Conservation (phyloP, 2,113 vertebrate species). For the Melanocharis versteri region DNA sequence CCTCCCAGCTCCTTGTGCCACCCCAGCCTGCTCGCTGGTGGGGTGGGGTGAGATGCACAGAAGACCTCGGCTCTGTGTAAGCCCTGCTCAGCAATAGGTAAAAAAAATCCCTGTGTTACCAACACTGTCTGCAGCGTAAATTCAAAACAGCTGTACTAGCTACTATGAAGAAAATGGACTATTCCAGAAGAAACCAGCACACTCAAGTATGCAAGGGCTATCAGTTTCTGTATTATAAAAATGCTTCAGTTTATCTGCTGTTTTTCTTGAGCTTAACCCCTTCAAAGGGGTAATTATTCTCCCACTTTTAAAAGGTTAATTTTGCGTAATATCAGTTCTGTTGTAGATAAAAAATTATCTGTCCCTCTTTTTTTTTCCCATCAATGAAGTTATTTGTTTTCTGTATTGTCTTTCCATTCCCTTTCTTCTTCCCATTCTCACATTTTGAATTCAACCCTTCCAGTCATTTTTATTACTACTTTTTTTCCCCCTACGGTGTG, state of each 20-base stretch:
- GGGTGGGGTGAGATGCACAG: background rate
- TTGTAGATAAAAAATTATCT: background rate
- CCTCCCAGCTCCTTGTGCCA: background rate
- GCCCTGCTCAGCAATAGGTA: background rate
- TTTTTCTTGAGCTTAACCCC: background rate
- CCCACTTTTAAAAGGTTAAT: background rate
- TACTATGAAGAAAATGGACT: background rate
- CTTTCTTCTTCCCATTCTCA: background rate
- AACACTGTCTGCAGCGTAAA: background rate
- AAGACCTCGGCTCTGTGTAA: background rate
- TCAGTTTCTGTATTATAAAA: background rate
- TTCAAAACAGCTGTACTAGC: background rate
- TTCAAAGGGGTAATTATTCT: background rate
- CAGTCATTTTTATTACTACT: background rate
- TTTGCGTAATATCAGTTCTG: background rate
- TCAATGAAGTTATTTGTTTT: background rate
- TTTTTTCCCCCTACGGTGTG: rapidly evolving
- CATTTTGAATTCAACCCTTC: background rate
- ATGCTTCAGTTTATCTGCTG: background rate
- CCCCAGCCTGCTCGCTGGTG: background rate
- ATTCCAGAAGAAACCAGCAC: background rate
- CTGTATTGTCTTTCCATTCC: background rate
- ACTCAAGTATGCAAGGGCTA: background rate
- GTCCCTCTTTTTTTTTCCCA: background rate
- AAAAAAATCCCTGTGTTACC: background rate